phyloP scores from a whole-genome alignment of 92 coral and sea anemone genomes.

The Hydrozoanthus gracilis region DNA sequence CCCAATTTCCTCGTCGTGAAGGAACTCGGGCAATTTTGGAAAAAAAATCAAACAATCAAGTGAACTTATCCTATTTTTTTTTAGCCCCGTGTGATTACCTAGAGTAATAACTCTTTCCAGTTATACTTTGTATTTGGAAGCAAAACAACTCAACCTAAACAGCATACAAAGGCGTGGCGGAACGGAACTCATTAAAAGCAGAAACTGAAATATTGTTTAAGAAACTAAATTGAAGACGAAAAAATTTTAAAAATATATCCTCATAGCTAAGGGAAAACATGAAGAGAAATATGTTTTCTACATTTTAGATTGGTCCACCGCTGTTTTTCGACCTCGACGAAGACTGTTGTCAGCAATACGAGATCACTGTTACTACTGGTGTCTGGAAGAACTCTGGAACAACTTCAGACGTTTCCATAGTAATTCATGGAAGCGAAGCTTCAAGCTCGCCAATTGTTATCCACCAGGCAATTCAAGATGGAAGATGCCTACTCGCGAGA shows the following conservation, averaged over 20 bases:
- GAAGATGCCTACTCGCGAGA: slow-evolving; percentile 42
- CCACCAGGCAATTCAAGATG: slow-evolving; percentile 1
- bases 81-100: no score
- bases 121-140: no score
- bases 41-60: no score
- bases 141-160: no score
- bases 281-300: not conserved
- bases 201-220: not conserved
- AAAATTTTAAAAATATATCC: not conserved
- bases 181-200: no score
- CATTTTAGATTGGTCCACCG: slow-evolving; percentile 44
- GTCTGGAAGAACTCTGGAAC: slow-evolving; percentile 48
- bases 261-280: not conserved
- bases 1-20: no score
- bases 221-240: not conserved
- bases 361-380: slow-evolving; percentile 48
- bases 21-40: no score
- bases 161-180: no score
- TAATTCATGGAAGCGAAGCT: slow-evolving; percentile 39
- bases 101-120: no score
- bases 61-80: no score
- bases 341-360: slow-evolving; percentile 31
- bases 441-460: slow-evolving; percentile 27
- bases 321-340: slow-evolving; percentile 31
- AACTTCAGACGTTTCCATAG: slow-evolving; percentile 51